Base-by-base conservation (phyloP, 2,888 invertebrate species). In the Thera britannica region DNA sequence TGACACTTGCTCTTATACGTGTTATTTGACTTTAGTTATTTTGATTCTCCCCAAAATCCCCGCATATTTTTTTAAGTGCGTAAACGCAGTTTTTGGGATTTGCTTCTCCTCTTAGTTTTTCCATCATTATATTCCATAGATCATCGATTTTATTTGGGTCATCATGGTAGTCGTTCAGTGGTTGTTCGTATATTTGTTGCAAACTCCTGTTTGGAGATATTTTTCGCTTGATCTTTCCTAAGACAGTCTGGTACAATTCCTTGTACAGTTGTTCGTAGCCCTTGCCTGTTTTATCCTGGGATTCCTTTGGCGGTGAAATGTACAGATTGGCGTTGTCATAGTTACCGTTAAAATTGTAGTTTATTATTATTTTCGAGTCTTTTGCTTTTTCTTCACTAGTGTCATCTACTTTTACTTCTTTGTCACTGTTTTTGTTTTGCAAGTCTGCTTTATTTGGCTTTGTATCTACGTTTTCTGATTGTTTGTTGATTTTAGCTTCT, bases 321-420 rank as follows among this genome's bases (percentile, higher is more conserved):
- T 49, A 49, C n/a, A 49, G 48, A 49, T 49, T 49, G n/a, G 48
- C 5, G n/a, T 49, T 49, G 11, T 49, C 48, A 49, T n/a, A 49
- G 48, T 41, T 41, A 5, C 41, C 41, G 6, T 41, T 41, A 41
- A 41, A 41, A 4, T 49, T 49, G 11, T 49, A 49, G 48, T n/a
- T 49, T n/a, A 49, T 49, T 3, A n/a, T 12, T 4, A n/a, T n/a
- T 49, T n/a, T 12, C 3, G 48, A 49, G 48, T 49, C 48, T 3
- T 49, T 49, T 49, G n/a, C 48, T 5, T n/a, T 4, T 49, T n/a
- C 12, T 49, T 49, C 6, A 49, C n/a, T n/a, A 49, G 48, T 12
- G n/a, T 49, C 48, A n/a, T 49, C 48, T 49, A 49, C 4, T n/a
- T 49, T 49, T 1, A n/a, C n/a, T 49, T 5, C n/a, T n/a, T n/a